phyloP scores from a whole-genome alignment of 2,888 invertebrate genomes.

The Meteorus cinctellus region DNA sequence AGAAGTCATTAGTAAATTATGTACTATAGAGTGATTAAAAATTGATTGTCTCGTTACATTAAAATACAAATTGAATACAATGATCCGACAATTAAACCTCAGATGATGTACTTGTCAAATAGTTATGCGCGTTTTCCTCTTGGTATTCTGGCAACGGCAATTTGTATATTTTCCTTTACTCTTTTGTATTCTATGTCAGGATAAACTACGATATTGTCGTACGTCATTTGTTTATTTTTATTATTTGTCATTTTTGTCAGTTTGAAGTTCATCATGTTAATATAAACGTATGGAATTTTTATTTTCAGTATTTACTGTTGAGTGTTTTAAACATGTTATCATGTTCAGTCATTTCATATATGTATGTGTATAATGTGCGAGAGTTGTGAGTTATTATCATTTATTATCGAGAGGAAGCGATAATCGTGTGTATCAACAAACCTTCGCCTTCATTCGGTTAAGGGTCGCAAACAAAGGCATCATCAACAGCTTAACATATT shows the following conservation, averaged over 20 bases:
- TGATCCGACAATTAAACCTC: no score
- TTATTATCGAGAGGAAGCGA: slow-evolving; percentile 37
- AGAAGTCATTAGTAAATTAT: no score
- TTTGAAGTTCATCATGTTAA: not conserved
- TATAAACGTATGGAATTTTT: not conserved
- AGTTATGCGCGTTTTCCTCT: no score
- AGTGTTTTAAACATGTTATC: not conserved
- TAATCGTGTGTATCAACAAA: slow-evolving; percentile 38
- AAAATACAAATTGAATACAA: no score
- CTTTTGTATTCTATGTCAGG: not conserved
- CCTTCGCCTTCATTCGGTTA: slow-evolving; percentile 35
- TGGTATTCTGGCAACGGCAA: no score
- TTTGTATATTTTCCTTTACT: no score
- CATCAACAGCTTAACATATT: slow-evolving; percentile 19
- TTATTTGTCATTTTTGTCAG: not conserved
- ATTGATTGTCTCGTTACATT: no score
- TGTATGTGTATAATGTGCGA: not conserved
- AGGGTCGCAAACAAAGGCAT: slow-evolving; percentile 26
- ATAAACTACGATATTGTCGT: not conserved
- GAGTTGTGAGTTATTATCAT: slow-evolving; percentile 33
- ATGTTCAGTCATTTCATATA: not conserved
- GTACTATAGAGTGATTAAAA: no score
- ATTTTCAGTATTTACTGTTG: not conserved
- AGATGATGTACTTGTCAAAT: no score
- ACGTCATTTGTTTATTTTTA: not conserved